phyloP scores from a whole-genome alignment of 1,140 invertebrate species.

The Drosophila sucinea region DNA sequence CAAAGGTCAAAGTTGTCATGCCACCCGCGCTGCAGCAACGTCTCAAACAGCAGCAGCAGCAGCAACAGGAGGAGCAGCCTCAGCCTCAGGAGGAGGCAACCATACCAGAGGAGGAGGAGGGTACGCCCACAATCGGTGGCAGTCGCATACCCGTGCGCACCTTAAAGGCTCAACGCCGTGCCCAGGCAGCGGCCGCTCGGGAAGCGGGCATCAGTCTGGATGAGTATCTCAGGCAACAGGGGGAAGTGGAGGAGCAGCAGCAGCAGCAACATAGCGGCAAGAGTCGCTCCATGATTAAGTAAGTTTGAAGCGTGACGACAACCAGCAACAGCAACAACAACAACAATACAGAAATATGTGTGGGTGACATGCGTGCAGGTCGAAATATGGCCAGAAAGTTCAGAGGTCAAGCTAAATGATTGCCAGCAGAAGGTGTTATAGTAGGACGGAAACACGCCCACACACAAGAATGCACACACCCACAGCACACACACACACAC shows the following conservation, averaged over 20 bases:
- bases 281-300: constrained; percentile 87
- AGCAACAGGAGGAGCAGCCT: constrained; percentile 40
- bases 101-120: constrained; percentile 31
- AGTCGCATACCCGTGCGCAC: constrained; percentile 82
- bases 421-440: constrained; percentile 45
- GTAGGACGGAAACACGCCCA: constrained; percentile 23
- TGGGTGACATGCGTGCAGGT: constrained; percentile 5
- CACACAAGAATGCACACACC: constrained; percentile 27
- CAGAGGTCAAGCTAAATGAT: constrained; percentile 49
- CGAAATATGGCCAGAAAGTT: constrained; percentile 33
- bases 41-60: constrained; percentile 55
- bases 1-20: constrained; percentile 82
- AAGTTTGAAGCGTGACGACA: constrained; percentile 71
- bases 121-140: constrained; percentile 47
- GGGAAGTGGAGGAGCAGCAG: constrained; percentile 29
- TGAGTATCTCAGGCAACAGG: constrained; percentile 49
- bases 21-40: constrained; percentile 77
- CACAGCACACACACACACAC: constrained; percentile 41
- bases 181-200: constrained; percentile 64
- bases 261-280: constrained; percentile 84
- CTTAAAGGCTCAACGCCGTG: constrained; percentile 78
- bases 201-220: constrained; percentile 61
- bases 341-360: background rate
- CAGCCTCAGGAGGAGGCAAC: constrained; percentile 47
- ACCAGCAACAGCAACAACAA: constrained; percentile 22